These are phyloP conservation scores for Tetranychus piercei DNA, from an alignment of 2,888 invertebrate genomes.

Conservation along the genomic window DNA sequence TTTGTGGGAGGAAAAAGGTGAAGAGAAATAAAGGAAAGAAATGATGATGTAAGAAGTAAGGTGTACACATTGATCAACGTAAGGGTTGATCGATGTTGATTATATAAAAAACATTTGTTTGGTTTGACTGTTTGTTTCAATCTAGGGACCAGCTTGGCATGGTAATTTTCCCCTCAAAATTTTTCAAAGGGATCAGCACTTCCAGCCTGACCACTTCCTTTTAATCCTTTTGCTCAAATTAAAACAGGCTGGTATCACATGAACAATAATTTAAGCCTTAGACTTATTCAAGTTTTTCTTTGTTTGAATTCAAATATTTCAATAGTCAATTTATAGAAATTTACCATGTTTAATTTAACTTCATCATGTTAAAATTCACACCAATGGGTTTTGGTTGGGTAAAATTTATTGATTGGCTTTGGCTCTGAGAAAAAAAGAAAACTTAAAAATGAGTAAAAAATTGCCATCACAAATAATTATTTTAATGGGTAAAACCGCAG, in stretches of 20 bases:
- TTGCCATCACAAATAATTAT: too few relatives aligned
- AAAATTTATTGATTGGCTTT: neutral
- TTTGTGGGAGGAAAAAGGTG: neutral
- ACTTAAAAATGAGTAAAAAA: neutral
- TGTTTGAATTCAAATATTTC: neutral
- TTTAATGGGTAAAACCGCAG: too few relatives aligned
- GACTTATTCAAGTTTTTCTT: neutral
- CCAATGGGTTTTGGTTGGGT: neutral
- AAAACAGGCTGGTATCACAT: neutral
- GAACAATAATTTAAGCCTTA: neutral
- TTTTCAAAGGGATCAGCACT: too few relatives aligned
- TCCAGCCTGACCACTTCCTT: too few relatives aligned
- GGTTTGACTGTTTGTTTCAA: too few relatives aligned
- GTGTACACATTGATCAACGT: too few relatives aligned
- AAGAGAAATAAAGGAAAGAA: neutral
- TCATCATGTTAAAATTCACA: neutral
- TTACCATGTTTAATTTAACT: neutral
- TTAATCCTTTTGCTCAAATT: neutral
- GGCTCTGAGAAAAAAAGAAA: neutral
- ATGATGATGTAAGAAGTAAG: too few relatives aligned
- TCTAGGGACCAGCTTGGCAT: too few relatives aligned
- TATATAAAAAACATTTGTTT: too few relatives aligned
- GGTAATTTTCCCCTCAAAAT: too few relatives aligned
- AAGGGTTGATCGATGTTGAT: too few relatives aligned
- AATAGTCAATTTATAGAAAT: neutral